Conservation (phyloP, 2,888 invertebrate species). For the Synergus japonicus region DNA sequence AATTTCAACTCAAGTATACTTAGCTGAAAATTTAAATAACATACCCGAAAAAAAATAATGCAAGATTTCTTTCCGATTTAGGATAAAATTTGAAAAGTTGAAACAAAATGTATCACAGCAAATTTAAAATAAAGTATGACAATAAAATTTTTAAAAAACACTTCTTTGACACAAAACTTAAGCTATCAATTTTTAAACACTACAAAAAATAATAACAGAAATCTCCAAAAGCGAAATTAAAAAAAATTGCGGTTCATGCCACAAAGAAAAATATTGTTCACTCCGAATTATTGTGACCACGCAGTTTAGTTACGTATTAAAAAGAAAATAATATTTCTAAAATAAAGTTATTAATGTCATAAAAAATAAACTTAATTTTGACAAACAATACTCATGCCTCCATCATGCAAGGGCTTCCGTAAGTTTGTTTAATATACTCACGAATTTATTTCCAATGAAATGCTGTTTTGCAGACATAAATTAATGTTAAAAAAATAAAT, state of each 20-base stretch:
- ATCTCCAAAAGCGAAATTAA: neutral
- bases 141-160: neutral
- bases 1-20: too few relatives aligned
- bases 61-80: too few relatives aligned
- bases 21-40: too few relatives aligned
- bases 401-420: conserved; percentile 64
- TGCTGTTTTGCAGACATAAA: conserved; percentile 72
- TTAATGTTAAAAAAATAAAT: conserved; percentile 22
- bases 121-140: neutral
- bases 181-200: neutral
- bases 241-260: neutral
- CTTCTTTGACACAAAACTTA: neutral
- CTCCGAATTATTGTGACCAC: neutral
- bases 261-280: neutral
- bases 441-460: conserved; percentile 77
- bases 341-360: neutral
- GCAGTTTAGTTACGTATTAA: neutral
- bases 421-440: conserved; percentile 69
- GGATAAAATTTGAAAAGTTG: neutral
- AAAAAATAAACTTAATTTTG: conserved; percentile 8
- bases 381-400: conserved; percentile 63
- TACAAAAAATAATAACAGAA: neutral
- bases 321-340: neutral
- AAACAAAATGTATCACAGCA: neutral
- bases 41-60: too few relatives aligned